These are phyloP conservation scores for Neosilurus mollespiculum DNA, from an alignment of 2,797 vertebrate genomes.

Conservation along the genomic window DNA sequence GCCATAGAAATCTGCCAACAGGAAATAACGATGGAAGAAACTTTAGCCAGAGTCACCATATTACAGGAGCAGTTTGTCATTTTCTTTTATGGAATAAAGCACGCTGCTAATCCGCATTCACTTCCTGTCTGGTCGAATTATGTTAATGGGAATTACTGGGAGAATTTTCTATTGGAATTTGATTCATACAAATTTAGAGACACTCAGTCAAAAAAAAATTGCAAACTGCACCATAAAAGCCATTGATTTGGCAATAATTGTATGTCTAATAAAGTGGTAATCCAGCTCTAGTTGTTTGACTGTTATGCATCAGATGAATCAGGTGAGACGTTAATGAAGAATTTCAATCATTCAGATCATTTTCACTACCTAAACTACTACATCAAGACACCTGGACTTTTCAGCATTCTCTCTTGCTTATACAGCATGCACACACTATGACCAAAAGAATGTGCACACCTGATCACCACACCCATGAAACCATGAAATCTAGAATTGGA, in stretches of 20 bases:
- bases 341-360: neutral
- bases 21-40: conserved; percentile 55
- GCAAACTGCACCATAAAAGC: conserved; percentile 16
- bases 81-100: neutral
- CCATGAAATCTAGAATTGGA: neutral
- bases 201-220: too few species aligned
- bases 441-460: neutral
- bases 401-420: neutral
- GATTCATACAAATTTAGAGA: neutral
- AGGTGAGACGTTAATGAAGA: neutral
- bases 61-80: conserved; percentile 18
- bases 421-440: too few species aligned
- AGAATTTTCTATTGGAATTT: neutral
- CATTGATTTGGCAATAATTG: neutral
- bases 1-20: conserved; percentile 77
- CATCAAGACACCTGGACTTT: neutral
- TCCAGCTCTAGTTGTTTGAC: neutral
- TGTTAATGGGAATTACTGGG: neutral
- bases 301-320: neutral
- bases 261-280: neutral
- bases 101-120: neutral
- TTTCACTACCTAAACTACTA: neutral
- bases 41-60: conserved; percentile 11
- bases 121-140: neutral
- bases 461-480: too few species aligned